Evolutionary conservation across 2,888 invertebrate genomes (phyloP).

Genomic region (Lithophane socia): DNA sequence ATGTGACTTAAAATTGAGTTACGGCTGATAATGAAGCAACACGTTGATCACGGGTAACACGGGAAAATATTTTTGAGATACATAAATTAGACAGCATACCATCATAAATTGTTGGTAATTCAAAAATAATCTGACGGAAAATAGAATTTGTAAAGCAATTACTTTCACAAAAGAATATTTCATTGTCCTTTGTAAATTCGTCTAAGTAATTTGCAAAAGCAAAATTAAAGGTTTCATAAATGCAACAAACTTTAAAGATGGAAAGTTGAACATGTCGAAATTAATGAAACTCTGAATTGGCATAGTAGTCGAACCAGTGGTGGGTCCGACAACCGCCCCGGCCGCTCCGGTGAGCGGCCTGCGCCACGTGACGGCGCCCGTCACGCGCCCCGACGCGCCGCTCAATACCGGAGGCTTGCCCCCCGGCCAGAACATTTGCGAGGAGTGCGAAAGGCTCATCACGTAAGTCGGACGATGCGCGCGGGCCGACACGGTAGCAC

Average conservation of each 20-base stretch:
- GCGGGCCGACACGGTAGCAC: constrained; percentile 92
- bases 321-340: constrained; percentile 73
- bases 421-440: constrained; percentile 98
- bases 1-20: constrained; percentile 20
- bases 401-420: constrained; percentile 93
- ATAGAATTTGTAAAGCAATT: background rate
- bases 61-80: background rate
- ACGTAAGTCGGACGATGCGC: constrained; percentile 96
- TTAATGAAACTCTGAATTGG: constrained; percentile 74
- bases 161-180: background rate
- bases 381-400: constrained; percentile 91
- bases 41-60: constrained; percentile 1
- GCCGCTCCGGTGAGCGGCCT: constrained; percentile 90
- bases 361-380: constrained; percentile 94
- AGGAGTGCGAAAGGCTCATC: constrained; percentile 98
- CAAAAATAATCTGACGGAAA: background rate
- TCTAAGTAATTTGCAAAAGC: constrained; percentile 5
- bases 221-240: constrained; percentile 9
- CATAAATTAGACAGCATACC: background rate
- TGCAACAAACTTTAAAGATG: background rate
- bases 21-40: constrained; percentile 1
- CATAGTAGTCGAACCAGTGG: constrained; percentile 77
- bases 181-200: background rate
- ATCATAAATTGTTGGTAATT: constrained; percentile 2
- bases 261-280: constrained; percentile 55